A percentile compares a stretch with the other conserved stretches of the same genome.
Evolutionary conservation across 2,797 vertebrate species (phyloP).

Genomic region (Intellagama lesueurii): DNA sequence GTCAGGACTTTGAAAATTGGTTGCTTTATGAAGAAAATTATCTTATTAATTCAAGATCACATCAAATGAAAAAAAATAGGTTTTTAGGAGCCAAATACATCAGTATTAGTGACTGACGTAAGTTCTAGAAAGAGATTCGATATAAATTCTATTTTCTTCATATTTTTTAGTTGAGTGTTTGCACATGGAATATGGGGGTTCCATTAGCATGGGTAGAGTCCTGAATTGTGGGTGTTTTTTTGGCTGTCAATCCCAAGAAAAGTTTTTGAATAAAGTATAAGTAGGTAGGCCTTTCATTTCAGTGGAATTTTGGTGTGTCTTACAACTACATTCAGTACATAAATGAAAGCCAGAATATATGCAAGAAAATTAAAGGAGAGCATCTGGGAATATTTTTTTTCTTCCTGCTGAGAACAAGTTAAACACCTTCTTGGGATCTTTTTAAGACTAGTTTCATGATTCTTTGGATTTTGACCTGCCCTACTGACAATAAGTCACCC

Average conservation of each 20-base stretch:
- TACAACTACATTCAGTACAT: neutral
- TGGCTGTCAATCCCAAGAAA: neutral
- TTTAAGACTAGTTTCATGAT: neutral
- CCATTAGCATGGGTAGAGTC: too few species aligned
- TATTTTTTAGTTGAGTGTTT: neutral
- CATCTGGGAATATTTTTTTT: neutral
- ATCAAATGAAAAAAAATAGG: neutral
- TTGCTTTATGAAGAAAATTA: conserved; percentile 24
- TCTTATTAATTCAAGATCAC: neutral
- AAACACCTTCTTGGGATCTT: neutral
- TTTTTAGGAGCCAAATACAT: neutral
- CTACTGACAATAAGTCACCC: neutral
- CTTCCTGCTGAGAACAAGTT: too few species aligned
- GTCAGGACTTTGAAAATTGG: neutral
- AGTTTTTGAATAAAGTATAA: neutral
- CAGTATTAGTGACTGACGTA: neutral
- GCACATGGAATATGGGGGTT: neutral
- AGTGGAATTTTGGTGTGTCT: neutral
- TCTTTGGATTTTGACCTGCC: neutral
- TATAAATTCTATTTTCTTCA: neutral
- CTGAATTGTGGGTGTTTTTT: neutral
- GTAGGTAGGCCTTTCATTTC: neutral
- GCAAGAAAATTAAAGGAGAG: neutral
- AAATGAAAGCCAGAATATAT: neutral
- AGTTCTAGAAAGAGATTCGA: neutral